Evolutionary conservation across 53 echinoderm and acorn worm species (phyloP).

Genomic region (Paracentrotus lividus): DNA sequence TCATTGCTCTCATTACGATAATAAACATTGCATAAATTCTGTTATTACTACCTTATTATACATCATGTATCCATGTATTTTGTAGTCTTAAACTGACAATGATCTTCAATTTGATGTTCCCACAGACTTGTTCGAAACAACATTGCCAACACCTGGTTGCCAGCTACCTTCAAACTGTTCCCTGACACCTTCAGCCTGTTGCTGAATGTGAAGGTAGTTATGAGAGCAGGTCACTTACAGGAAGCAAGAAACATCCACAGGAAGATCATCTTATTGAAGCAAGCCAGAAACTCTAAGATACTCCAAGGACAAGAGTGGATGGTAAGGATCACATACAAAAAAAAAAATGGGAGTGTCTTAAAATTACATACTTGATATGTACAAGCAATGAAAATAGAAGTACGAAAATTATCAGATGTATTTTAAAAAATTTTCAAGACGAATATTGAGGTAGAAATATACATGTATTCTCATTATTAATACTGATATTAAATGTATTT

Average conservation of each 20-base stretch:
- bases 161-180: constrained; percentile 78
- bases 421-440: no score
- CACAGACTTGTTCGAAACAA: constrained; percentile 80
- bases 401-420: no score
- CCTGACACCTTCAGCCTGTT: constrained; percentile 76
- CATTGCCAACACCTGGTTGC: constrained; percentile 84
- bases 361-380: background rate
- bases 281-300: constrained; percentile 77
- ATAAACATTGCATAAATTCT: no score
- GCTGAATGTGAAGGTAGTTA: constrained; percentile 41
- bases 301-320: constrained; percentile 68
- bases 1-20: no score
- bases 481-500: no score
- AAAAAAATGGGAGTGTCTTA: background rate
- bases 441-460: no score
- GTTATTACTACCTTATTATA: no score
- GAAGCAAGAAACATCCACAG: constrained; percentile 75
- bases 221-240: background rate
- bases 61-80: no score
- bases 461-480: no score
- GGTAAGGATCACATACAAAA: constrained; percentile 55
- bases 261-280: constrained; percentile 82
- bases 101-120: no score
- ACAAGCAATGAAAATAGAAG: no score
- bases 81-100: no score